Conservation (phyloP, 2,888 invertebrate species). For the Trissonchulus sp. region DNA sequence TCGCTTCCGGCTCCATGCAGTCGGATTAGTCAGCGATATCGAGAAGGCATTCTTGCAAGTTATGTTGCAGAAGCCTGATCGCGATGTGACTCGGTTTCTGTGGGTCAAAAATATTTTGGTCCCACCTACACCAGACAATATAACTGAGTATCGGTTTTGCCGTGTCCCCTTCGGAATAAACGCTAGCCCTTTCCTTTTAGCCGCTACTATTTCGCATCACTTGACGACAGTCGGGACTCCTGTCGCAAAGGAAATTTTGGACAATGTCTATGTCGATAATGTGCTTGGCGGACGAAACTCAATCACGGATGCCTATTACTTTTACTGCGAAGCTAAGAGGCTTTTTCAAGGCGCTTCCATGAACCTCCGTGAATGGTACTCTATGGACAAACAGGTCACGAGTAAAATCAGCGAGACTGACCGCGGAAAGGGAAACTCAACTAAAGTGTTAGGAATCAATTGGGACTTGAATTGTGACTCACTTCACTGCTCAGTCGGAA, state of each 20-base stretch:
- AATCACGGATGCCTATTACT: conserved; percentile 25
- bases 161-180: neutral
- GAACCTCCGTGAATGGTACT: conserved; percentile 30
- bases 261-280: conserved; percentile 38
- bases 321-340: conserved; percentile 32
- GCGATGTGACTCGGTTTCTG: conserved; percentile 33
- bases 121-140: neutral
- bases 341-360: conserved; percentile 30
- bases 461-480: conserved; percentile 28
- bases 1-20: conserved; percentile 32
- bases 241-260: conserved; percentile 9
- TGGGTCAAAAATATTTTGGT: conserved; percentile 30
- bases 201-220: conserved; percentile 16
- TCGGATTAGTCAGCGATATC: conserved; percentile 34
- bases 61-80: conserved; percentile 25
- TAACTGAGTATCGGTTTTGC: neutral
- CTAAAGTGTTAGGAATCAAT: conserved; percentile 28
- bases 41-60: conserved; percentile 34
- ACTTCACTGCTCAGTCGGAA: conserved; percentile 16
- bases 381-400: conserved; percentile 9
- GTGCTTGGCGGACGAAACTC: neutral
- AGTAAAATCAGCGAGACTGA: neutral
- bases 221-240: neutral
- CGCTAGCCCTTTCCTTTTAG: conserved; percentile 30
- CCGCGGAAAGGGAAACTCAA: neutral